Evolutionary conservation across 2,797 vertebrate species (phyloP).

Genomic region (Gadopsis bispinosus): DNA sequence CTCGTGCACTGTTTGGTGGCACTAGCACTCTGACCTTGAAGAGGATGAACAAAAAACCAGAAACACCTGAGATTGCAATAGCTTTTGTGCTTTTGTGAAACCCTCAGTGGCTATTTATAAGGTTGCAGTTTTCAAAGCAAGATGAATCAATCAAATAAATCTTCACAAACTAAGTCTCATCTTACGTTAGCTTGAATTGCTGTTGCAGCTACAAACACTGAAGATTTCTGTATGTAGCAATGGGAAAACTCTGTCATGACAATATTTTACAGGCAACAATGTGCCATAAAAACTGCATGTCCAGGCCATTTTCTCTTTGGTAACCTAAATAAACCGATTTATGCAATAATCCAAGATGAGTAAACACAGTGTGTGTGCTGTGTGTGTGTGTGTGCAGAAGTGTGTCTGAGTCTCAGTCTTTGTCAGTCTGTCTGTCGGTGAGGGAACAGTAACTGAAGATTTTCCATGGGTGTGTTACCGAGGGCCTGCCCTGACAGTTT

Average conservation of each 20-base stretch:
- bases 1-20: slow-evolving; percentile 12
- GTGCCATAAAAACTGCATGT: not conserved
- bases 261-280: not conserved
- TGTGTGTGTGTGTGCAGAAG: not conserved
- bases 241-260: not conserved
- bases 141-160: too few species aligned
- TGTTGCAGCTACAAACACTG: not conserved
- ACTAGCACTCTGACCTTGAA: slow-evolving; percentile 50
- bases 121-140: not conserved
- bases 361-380: not conserved
- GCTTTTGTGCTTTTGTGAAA: not conserved
- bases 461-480: slow-evolving; percentile 48
- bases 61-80: slow-evolving; percentile 13
- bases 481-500: slow-evolving; percentile 56
- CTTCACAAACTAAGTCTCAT: too few species aligned
- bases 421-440: slow-evolving; percentile 11
- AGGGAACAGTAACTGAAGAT: slow-evolving; percentile 45
- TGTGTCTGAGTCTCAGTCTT: not conserved
- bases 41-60: slow-evolving; percentile 36
- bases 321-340: slow-evolving; percentile 24
- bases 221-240: too few species aligned
- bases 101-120: not conserved
- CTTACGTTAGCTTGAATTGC: not conserved
- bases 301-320: not conserved
- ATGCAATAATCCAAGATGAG: not conserved